phyloP scores from a whole-genome alignment of 2,797 vertebrate genomes.

The Lepidocolaptes lacrymiger region DNA sequence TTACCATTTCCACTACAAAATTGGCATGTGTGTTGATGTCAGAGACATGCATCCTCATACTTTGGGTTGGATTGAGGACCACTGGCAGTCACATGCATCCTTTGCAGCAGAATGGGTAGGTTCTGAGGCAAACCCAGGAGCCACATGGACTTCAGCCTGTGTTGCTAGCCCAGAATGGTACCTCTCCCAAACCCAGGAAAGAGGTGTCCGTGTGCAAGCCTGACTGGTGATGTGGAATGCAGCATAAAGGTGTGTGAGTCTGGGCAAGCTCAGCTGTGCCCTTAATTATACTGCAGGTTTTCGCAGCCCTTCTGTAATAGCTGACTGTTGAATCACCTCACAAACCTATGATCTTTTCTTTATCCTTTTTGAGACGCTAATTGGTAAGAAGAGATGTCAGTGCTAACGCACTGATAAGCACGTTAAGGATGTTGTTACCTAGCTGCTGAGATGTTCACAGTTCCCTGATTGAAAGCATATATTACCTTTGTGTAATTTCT shows the following conservation, averaged over 20 bases:
- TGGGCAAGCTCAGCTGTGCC: neutral
- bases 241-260: neutral
- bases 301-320: neutral
- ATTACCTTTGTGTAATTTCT: neutral
- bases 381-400: neutral
- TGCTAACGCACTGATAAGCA: neutral
- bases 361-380: neutral
- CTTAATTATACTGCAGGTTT: neutral
- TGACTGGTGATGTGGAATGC: neutral
- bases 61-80: neutral
- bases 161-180: neutral
- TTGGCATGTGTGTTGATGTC: neutral
- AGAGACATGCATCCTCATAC: neutral
- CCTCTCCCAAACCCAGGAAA: neutral
- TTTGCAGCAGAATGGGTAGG: rapidly evolving
- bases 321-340: neutral
- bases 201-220: neutral
- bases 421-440: neutral
- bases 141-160: rapidly evolving
- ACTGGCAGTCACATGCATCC: rapidly evolving
- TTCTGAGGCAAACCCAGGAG: neutral
- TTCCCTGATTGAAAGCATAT: neutral
- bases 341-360: neutral
- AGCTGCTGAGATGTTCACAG: neutral
- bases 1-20: neutral